Conservation (phyloP, 2,797 vertebrate species). For the Pipistrellus kuhlii region DNA sequence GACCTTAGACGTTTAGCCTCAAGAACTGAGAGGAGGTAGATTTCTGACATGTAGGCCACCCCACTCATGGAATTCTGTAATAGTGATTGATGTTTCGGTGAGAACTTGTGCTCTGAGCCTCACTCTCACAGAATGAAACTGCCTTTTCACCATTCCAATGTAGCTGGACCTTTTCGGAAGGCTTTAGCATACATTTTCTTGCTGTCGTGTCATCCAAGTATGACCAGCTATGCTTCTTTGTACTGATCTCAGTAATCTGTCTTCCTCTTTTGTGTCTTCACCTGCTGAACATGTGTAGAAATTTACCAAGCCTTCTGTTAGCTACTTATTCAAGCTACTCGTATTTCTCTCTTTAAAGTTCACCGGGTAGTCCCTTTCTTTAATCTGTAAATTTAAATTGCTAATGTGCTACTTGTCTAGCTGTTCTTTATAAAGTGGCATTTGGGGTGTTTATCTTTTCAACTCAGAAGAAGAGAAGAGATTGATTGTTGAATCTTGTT, state of each 20-base stretch:
- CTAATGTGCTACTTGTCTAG: constrained; percentile 70
- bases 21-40: not conserved
- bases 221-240: not conserved
- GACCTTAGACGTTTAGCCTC: not conserved
- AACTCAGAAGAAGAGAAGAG: constrained; percentile 53
- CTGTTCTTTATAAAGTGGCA: constrained; percentile 67
- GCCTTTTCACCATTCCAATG: not conserved
- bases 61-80: not conserved
- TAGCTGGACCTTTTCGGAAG: not conserved
- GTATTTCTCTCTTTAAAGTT: constrained; percentile 69
- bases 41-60: not conserved
- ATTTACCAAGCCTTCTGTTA: constrained; percentile 68
- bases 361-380: constrained; percentile 62
- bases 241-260: constrained; percentile 39
- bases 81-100: too few relatives aligned
- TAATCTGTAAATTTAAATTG: constrained; percentile 77
- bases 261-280: constrained; percentile 55
- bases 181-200: not conserved
- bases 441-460: constrained; percentile 75
- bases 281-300: constrained; percentile 59
- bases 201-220: not conserved
- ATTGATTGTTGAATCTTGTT: constrained; percentile 61
- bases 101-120: not conserved
- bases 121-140: not conserved
- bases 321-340: constrained; percentile 58